Percentiles rank a stretch among this genome's conserved stretches.
Conservation (phyloP, 2,113 vertebrate species). For the Coracopsis vasa region DNA sequence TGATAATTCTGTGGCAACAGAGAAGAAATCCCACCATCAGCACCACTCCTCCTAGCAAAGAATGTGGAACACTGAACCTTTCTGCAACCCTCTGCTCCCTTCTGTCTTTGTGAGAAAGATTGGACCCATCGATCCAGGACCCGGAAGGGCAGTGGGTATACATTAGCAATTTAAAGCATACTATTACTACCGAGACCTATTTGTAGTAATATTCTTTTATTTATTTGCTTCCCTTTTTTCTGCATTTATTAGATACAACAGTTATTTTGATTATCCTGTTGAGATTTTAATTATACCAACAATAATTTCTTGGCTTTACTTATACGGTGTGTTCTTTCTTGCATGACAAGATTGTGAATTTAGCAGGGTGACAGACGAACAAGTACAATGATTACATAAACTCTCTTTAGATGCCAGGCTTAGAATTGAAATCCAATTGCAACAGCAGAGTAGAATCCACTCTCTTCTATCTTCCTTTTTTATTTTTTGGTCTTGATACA, state of each 20-base stretch:
- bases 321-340: not conserved
- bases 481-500: not conserved
- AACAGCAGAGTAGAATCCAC: not conserved
- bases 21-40: not conserved
- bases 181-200: not conserved
- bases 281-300: not conserved
- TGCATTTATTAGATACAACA: not conserved
- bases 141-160: not conserved
- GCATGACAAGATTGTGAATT: not conserved
- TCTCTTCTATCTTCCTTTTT: not conserved
- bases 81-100: not conserved
- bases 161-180: not conserved
- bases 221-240: not conserved
- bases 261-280: not conserved
- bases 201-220: not conserved
- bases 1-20: not conserved
- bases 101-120: not conserved
- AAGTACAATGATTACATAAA: not conserved
- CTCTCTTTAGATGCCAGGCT: not conserved
- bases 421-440: not conserved
- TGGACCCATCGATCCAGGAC: not conserved
- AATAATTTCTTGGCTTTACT: not conserved
- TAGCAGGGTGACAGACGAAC: not conserved
- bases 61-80: not conserved
- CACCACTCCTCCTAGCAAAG: not conserved